Base-by-base conservation (phyloP, 2,888 invertebrate genomes). In the Hydraecia micacea region DNA sequence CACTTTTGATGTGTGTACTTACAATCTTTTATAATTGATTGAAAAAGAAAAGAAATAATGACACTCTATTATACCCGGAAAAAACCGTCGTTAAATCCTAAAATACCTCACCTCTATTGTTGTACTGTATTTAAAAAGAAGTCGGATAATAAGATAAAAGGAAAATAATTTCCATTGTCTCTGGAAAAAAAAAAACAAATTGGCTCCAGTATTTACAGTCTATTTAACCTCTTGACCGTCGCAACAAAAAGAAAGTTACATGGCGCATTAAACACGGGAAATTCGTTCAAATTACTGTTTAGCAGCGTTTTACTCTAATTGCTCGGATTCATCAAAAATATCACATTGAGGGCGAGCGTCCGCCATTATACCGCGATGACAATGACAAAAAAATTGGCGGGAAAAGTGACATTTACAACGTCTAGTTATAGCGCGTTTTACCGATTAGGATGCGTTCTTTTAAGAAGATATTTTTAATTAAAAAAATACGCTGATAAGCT, bases 241-340 rank as follows among this genome's bases (percentile, higher is more conserved):
- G 89, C 85, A 91, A 91, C 91, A 91, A 95, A 96, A 96, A 95
- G 96, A 96, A 96, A 96, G 96, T 94, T 92, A 93, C 92, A 95
- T 93, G 93, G 92, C 91, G 93, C 93, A 93, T 95, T 96, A 94
- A 96, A 93, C 95, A 94, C 94, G 93, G 93, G 93, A 94, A 94
- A 95, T 93, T 94, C 91, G 91, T 89, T 93, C 91, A 95, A 95
- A 96, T 95, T 94, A 94, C 95, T 93, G 93, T 94, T 95, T 94
- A 94, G 93, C 90, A 91, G 88, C 94, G 94, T 95, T 95, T 95
- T 95, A 95, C 94, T 96, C 95, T 95, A 95, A 96, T 96, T 96
- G 94, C 92, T 87, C 87, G 86, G 92, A 93, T 91, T 95, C 94
- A 93, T 94, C 94, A 92, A 93, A 93, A 93, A 90, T 91, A 90